Evolutionary conservation across 2,113 vertebrate genomes (phyloP).

Genomic region (Gallinago paraguaiae): DNA sequence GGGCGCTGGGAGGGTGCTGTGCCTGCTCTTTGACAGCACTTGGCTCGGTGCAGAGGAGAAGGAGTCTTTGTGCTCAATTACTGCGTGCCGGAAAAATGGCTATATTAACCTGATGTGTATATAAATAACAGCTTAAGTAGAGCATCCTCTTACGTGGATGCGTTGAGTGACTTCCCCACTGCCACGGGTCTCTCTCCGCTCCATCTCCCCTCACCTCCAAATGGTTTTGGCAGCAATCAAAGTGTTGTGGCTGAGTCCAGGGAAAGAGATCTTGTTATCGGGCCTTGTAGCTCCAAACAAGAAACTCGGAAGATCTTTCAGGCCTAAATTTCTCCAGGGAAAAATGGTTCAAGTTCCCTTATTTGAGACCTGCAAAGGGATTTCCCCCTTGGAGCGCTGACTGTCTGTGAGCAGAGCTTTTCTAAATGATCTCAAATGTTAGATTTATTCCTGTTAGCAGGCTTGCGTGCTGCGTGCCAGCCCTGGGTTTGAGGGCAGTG

Average conservation of each 20-base stretch:
- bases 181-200: neutral
- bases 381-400: neutral
- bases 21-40: neutral
- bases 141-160: rapidly evolving
- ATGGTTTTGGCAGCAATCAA: neutral
- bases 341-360: constrained; percentile 21
- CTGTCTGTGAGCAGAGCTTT: constrained; percentile 21
- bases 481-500: neutral
- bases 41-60: neutral
- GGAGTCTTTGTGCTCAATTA: neutral
- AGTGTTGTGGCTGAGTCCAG: neutral
- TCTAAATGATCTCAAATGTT: constrained; percentile 24
- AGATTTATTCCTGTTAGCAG: constrained; percentile 42
- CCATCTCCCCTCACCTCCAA: neutral
- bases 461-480: rapidly evolving
- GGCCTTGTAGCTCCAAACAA: constrained; percentile 12
- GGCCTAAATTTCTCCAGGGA: constrained; percentile 48
- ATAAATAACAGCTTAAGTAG: neutral
- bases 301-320: constrained; percentile 35
- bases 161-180: neutral
- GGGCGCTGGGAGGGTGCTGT: rapidly evolving
- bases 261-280: neutral
- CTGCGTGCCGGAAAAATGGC: neutral
- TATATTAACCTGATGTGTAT: neutral
- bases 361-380: constrained; percentile 28